Evolutionary conservation across 1,140 invertebrate genomes (phyloP).

Genomic region (Himalopsyche phryganea): DNA sequence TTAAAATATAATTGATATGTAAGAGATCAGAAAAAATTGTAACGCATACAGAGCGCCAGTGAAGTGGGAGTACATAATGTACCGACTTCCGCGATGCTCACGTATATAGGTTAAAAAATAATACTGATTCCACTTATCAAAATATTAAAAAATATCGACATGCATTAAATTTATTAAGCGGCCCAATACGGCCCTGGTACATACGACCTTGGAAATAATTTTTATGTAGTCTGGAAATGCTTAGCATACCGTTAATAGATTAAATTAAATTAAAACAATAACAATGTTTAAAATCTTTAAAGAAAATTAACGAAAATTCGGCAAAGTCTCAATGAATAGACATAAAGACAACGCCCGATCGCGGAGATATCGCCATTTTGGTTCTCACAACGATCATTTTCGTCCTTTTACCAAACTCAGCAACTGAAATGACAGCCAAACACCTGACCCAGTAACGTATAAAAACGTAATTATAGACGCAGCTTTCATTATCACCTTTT

Average conservation of each 20-base stretch:
- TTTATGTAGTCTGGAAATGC: not conserved
- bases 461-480: conserved; percentile 9
- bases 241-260: too few species aligned
- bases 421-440: conserved; percentile 14
- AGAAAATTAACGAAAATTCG: conserved; percentile 26
- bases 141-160: too few species aligned
- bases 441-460: conserved; percentile 13
- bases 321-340: conserved; percentile 3
- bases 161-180: not conserved
- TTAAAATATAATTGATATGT: conserved; percentile 5
- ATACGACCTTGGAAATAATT: conserved; percentile 15
- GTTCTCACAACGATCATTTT: conserved; percentile 25
- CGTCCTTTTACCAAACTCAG: conserved; percentile 21
- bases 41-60: too few species aligned
- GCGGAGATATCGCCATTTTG: conserved; percentile 17
- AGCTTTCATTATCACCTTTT: conserved; percentile 15
- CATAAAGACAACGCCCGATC: conserved; percentile 25
- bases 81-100: not conserved
- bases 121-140: too few species aligned
- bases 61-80: too few species aligned
- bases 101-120: too few species aligned
- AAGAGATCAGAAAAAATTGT: too few species aligned
- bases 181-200: conserved; percentile 5
- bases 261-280: too few species aligned
- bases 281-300: conserved; percentile 13